A percentile compares a stretch with the other conserved stretches of the same genome.
Conservation (phyloP, 2,888 invertebrate species). For the Xestia xanthographa region DNA sequence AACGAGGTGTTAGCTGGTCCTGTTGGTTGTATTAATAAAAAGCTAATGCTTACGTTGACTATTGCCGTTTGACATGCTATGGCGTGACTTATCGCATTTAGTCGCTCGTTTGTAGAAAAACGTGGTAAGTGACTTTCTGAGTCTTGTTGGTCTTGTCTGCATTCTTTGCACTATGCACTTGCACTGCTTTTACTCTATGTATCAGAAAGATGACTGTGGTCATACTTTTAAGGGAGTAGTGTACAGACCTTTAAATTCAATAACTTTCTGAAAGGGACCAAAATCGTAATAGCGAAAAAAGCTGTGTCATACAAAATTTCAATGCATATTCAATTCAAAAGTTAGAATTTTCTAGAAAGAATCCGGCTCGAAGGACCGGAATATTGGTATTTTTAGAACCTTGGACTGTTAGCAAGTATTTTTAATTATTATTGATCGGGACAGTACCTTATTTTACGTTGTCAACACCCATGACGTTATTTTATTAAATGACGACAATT, state of each 20-base stretch:
- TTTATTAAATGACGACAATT: neutral
- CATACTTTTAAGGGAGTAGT: neutral
- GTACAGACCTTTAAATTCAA: neutral
- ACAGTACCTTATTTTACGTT: neutral
- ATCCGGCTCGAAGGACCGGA: constrained; percentile 5
- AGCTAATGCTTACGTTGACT: constrained; percentile 59
- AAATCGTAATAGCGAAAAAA: neutral
- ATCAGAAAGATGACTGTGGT: neutral
- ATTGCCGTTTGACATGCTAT: constrained; percentile 73
- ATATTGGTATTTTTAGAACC: neutral
- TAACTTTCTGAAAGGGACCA: neutral
- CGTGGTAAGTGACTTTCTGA: constrained; percentile 19
- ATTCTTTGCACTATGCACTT: neutral
- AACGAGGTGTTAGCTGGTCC: constrained; percentile 43
- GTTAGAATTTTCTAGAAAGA: neutral
- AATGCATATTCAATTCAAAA: neutral
- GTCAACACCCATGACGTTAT: neutral
- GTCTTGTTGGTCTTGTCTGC: neutral
- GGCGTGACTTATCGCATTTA: constrained; percentile 69
- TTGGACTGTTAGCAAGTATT: neutral
- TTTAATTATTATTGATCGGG: neutral
- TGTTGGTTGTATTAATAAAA: constrained; percentile 60
- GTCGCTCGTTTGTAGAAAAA: neutral
- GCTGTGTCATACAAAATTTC: neutral
- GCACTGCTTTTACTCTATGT: neutral